Evolutionary conservation across 2,113 vertebrate species (phyloP).

Genomic region (Collichthys lucidus): DNA sequence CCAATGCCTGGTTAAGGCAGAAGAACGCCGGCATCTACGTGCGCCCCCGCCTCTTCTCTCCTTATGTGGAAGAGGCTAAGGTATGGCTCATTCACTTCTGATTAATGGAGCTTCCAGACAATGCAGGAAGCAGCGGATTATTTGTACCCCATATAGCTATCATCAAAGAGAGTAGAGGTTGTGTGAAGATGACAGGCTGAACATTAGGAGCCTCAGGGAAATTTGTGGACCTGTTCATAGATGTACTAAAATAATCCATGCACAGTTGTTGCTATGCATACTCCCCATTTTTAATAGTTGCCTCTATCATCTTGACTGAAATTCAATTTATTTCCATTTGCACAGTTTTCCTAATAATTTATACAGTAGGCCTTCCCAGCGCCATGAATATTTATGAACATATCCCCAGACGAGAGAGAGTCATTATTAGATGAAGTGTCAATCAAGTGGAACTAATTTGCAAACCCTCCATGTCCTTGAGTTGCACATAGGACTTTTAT

Average conservation of each 20-base stretch:
- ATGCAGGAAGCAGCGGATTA: conserved; percentile 11
- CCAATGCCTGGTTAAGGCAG: conserved; percentile 96
- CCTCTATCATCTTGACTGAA: conserved; percentile 49
- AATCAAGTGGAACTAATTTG: conserved; percentile 70
- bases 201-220: conserved; percentile 9
- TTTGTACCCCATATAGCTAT: conserved; percentile 17
- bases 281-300: conserved; percentile 31
- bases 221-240: conserved; percentile 38
- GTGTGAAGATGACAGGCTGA: conserved; percentile 22
- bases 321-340: conserved; percentile 56
- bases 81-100: conserved; percentile 78
- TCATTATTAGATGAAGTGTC: conserved; percentile 68
- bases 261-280: conserved; percentile 31
- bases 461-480: conserved; percentile 55
- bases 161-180: conserved; percentile 22
- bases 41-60: conserved; percentile 85
- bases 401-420: conserved; percentile 50
- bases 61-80: conserved; percentile 97
- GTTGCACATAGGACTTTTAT: conserved; percentile 18
- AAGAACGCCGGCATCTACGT: conserved; percentile 97
- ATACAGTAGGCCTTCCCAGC: conserved; percentile 19
- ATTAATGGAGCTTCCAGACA: conserved; percentile 25
- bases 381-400: conserved; percentile 69
- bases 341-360: conserved; percentile 58
- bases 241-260: conserved; percentile 18